Evolutionary conservation across 2,797 vertebrate species (phyloP).

Genomic region (Enteromius anoplus): DNA sequence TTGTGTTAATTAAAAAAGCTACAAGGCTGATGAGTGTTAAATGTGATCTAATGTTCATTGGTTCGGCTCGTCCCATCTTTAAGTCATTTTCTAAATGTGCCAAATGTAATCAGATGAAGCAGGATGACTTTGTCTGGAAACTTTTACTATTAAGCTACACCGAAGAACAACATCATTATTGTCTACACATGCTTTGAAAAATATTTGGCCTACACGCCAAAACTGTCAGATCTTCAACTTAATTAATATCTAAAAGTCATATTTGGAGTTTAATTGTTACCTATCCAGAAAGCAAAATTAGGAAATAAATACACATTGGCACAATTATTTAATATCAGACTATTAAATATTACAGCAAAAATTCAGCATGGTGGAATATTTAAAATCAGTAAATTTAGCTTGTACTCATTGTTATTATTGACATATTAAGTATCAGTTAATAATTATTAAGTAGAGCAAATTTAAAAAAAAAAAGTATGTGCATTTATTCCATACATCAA

Average conservation of each 20-base stretch:
- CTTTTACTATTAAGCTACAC: conserved; percentile 34
- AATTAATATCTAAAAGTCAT: background rate
- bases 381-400: background rate
- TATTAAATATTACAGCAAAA: no score
- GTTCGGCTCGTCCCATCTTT: conserved; percentile 73
- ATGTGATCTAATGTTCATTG: conserved; percentile 80
- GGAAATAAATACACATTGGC: background rate
- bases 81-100: conserved; percentile 74
- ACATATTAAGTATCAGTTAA: background rate
- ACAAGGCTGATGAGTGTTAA: conserved; percentile 80
- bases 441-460: background rate
- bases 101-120: conserved; percentile 76
- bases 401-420: no score
- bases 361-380: background rate
- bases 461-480: background rate
- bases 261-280: background rate
- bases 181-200: background rate
- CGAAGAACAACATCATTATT: conserved; percentile 21
- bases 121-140: conserved; percentile 64
- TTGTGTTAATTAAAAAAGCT: conserved; percentile 81
- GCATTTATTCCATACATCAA: background rate
- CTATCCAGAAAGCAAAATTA: background rate
- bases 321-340: no score
- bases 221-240: background rate
- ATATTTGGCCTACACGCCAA: background rate